Conservation (phyloP, 2,113 vertebrate genomes). For the Triplophysa siluroides region DNA sequence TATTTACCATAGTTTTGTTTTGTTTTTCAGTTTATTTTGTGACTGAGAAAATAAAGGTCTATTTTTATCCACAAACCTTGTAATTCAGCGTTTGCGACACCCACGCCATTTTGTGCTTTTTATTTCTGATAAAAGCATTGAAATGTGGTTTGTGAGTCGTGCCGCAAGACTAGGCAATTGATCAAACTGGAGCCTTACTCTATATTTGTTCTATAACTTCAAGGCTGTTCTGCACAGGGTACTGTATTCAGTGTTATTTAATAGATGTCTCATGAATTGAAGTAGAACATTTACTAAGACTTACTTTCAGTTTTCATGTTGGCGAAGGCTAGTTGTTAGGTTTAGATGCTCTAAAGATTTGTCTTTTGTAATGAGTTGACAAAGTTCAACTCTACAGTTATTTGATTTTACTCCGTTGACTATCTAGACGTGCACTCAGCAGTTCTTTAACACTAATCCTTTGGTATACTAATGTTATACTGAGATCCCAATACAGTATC, state of each 20-base stretch:
- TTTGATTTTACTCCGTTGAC: too few relatives aligned
- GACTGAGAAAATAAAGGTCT: constrained; percentile 6
- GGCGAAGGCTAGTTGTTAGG: too few relatives aligned
- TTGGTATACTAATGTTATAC: too few relatives aligned
- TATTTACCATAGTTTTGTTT: background rate
- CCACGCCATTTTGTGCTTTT: constrained; percentile 11
- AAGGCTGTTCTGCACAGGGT: background rate
- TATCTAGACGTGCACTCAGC: too few relatives aligned
- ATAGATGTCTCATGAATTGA: background rate
- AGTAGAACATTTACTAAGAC: too few relatives aligned
- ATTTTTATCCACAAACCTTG: constrained; percentile 17
- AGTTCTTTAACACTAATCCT: too few relatives aligned
- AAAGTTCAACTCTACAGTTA: too few relatives aligned
- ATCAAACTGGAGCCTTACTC: background rate
- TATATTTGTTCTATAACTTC: background rate
- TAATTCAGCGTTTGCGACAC: constrained; percentile 20
- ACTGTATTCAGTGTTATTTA: background rate
- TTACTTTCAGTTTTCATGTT: too few relatives aligned
- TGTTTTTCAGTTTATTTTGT: background rate
- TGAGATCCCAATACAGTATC: too few relatives aligned
- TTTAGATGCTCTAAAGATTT: too few relatives aligned
- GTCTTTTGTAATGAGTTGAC: too few relatives aligned
- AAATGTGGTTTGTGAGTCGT: background rate
- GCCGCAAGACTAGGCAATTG: background rate
- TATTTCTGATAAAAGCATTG: background rate